These are phyloP conservation scores for Podarcis siculus DNA, from an alignment of 2,797 vertebrate genomes.

Conservation along the genomic window DNA sequence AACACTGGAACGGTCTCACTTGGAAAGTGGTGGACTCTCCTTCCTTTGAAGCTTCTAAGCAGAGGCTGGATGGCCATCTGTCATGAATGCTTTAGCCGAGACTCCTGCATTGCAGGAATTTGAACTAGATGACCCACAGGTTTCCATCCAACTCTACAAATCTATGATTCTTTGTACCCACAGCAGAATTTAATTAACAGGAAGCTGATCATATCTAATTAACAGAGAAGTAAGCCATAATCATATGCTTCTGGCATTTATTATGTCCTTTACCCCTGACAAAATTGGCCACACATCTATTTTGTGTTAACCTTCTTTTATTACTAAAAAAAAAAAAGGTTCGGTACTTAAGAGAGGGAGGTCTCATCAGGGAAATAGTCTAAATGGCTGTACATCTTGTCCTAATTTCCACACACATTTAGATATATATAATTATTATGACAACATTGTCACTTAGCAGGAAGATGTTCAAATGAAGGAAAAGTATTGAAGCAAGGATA, in stretches of 20 bases:
- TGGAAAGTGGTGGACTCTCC: no score
- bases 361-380: neutral
- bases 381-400: neutral
- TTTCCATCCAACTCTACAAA: no score
- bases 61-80: no score
- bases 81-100: no score
- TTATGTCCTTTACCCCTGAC: constrained; percentile 3
- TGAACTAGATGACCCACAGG: no score
- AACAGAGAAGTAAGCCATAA: constrained; percentile 44
- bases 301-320: constrained; percentile 12
- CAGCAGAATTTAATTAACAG: constrained; percentile 62
- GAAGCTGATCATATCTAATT: constrained; percentile 54
- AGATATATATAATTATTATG: constrained; percentile 19
- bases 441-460: constrained; percentile 17
- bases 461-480: constrained; percentile 29
- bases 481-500: constrained; percentile 17
- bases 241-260: constrained; percentile 38
- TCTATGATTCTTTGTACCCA: neutral
- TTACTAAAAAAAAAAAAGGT: constrained; percentile 18
- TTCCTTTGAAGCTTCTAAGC: no score
- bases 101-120: no score
- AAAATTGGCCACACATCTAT: constrained; percentile 23
- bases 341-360: neutral
- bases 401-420: constrained; percentile 15
- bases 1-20: no score